Base-by-base conservation (phyloP, 2,113 vertebrate genomes). In the Lagopus muta region DNA sequence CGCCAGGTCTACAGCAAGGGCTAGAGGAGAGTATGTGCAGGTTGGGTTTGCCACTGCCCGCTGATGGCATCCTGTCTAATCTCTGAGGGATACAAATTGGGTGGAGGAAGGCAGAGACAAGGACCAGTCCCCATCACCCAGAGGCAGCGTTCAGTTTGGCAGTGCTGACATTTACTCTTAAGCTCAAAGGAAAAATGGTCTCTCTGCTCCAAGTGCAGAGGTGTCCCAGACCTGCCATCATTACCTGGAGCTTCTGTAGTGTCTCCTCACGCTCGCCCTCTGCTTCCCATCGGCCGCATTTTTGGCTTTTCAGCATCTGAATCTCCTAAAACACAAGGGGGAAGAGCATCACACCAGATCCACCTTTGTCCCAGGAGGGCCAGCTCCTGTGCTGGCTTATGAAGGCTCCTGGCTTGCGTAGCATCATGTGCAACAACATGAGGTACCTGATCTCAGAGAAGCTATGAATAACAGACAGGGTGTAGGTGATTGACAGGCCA, bases 201-300 rank as follows among this genome's bases (percentile, higher is more conserved):
- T 20, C 45, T 61, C 54, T 17, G 1, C 27, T 30, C n/a, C 0
- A 8, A 19, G 52, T 12, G 47, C 83, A 15, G 45, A 21, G 43
- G 22, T 61, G 90, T 7, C 62, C 77, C 81, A 30, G 8, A 10
- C 25, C 55, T 85, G 81, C 45, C 69, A 8, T 16, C 36, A 36
- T 60, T 92, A 99, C 99, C 98, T 99, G 98, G 89, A 99, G 95
- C 94, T 98, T 99, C 96, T 98, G 98, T 65, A 98, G 98, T 0
- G 98, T 98, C 81, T 99, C 98, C 48, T 99, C 98, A 2, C 98
- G 95, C 28, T 99, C 98, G 0, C 97, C 98, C 30, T 98, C 97
- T 20, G 98, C 97, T 65, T 99, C 98, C 27, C 98, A 98, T 25
- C 97, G 97, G 6, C 98, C 93, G 1, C 96, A 95, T 36, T 97